Evolutionary conservation across 2,888 invertebrate genomes (phyloP), one percentile per base, ranked within the genome.

Genomic region (Pollenia angustigena): DNA sequence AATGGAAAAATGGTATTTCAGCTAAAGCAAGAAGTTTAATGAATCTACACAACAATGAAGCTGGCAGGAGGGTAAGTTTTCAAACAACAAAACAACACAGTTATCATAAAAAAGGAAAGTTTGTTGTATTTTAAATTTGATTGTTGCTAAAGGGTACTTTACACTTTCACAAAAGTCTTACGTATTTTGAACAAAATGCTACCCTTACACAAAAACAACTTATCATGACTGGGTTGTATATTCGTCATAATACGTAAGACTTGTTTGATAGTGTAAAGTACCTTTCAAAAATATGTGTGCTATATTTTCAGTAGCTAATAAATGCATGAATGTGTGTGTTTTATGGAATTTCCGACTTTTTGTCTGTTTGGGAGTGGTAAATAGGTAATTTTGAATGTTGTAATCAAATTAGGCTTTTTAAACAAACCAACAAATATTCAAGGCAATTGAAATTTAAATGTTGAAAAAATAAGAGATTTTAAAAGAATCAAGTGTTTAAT

Each of bases 41-140:
- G 98, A 99, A 99, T 94, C 94, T 99, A 78, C 99, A 99, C 93
- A 99, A 99, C 94, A 99, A 99, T 93, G 99, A 99, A 93, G 99
- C 99, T 52, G 99, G 99, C 12, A 94, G 99, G 92, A 95, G 98
- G 96, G 99, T 99, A 94, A 95, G 96, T 93, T 66, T 62, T 32
- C 10, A 62, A 69, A 14, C 3, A 46, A 40, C 42, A 18, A 48
- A 56, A 71, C 8, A 4, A 66, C 46, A 48, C 18, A 16, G 4
- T 60, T 60, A n/a, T 60, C 2, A 8, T 14, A 42, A 14, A n/a
- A 32, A 32, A 32, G 4, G 32, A 32, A 32, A 32, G 32, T 32
- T 0, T 32, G 32, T 32, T 32, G 32, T 32, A 32, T 32, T 32
- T 32, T 6, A n/a, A 42, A 60, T 42, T 60, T 60, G n/a, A 60